phyloP scores from a whole-genome alignment of 1,140 invertebrate species.

The Triops cancriformis region DNA sequence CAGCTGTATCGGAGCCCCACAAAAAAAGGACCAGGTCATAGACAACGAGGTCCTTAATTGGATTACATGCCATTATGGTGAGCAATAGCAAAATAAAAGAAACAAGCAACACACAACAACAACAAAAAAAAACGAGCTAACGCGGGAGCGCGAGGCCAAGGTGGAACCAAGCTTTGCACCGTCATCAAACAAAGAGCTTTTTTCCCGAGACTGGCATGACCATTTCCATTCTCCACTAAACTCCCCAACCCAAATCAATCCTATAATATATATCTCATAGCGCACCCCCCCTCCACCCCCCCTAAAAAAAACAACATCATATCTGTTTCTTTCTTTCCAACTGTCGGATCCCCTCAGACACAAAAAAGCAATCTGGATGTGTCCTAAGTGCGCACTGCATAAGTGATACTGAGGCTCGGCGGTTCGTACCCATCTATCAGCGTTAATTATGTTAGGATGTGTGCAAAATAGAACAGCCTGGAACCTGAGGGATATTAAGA shows the following conservation, averaged over 20 bases:
- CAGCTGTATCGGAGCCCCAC: not conserved
- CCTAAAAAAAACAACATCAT: not conserved
- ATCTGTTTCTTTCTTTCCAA: not conserved
- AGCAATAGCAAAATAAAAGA: not conserved
- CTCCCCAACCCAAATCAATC: not conserved
- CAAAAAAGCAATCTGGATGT: not conserved
- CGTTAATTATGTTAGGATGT: not conserved
- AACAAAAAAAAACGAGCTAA: conserved; percentile 7
- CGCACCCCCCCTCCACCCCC: too few relatives aligned
- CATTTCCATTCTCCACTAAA: not conserved
- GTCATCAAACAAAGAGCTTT: conserved; percentile 7
- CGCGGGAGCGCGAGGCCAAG: not conserved
- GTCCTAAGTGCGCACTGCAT: conserved; percentile 4
- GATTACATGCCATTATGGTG: conserved; percentile 9
- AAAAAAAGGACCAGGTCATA: not conserved
- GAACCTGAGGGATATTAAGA: too few relatives aligned
- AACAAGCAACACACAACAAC: not conserved
- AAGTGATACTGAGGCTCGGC: not conserved
- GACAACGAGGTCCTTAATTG: conserved; percentile 2
- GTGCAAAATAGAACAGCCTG: too few relatives aligned
- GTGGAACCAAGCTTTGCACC: not conserved
- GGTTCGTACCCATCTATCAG: not conserved
- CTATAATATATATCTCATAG: not conserved
- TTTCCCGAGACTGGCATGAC: not conserved
- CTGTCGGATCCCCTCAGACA: not conserved